Conservation (phyloP, 2,797 vertebrate genomes). For the Poecilia velifera region DNA sequence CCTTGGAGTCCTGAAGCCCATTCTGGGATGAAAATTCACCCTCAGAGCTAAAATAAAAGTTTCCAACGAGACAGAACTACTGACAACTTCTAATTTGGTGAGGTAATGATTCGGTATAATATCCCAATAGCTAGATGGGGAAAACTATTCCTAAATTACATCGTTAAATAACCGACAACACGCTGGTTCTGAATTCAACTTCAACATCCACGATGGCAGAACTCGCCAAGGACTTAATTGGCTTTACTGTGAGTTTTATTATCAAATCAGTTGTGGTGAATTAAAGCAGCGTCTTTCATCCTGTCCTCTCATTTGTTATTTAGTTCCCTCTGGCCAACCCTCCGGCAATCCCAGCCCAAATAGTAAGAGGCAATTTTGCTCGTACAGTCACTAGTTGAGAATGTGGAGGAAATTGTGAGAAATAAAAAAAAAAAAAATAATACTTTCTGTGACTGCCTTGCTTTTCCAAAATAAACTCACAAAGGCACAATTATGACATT, state of each 20-base stretch:
- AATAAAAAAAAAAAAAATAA: constrained; percentile 17
- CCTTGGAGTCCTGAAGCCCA: constrained; percentile 69
- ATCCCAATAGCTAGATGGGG: constrained; percentile 18
- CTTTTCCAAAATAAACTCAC: constrained; percentile 22
- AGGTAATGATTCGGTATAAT: constrained; percentile 1
- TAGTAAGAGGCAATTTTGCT: constrained; percentile 73
- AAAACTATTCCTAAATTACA: constrained; percentile 28
- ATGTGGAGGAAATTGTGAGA: constrained; percentile 51
- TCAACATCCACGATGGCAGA: constrained; percentile 53
- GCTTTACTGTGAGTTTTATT: constrained; percentile 76
- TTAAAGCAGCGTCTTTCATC: constrained; percentile 78
- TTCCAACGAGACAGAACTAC: constrained; percentile 24
- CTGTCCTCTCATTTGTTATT: constrained; percentile 77
- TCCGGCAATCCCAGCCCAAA: constrained; percentile 52
- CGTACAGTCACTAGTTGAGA: constrained; percentile 72
- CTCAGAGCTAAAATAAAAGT: constrained; percentile 39
- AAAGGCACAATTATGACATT: constrained; percentile 45
- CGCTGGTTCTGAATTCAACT: constrained; percentile 36
- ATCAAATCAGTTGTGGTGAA: constrained; percentile 81
- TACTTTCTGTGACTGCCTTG: constrained; percentile 19
- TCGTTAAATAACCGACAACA: constrained; percentile 30
- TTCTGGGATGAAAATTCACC: constrained; percentile 57
- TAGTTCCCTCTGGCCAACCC: constrained; percentile 57
- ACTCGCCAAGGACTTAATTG: constrained; percentile 71
- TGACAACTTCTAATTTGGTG: constrained; percentile 20